These are phyloP conservation scores for Sinonovacula constricta DNA, from an alignment of 1,140 invertebrate species.

Conservation along the genomic window DNA sequence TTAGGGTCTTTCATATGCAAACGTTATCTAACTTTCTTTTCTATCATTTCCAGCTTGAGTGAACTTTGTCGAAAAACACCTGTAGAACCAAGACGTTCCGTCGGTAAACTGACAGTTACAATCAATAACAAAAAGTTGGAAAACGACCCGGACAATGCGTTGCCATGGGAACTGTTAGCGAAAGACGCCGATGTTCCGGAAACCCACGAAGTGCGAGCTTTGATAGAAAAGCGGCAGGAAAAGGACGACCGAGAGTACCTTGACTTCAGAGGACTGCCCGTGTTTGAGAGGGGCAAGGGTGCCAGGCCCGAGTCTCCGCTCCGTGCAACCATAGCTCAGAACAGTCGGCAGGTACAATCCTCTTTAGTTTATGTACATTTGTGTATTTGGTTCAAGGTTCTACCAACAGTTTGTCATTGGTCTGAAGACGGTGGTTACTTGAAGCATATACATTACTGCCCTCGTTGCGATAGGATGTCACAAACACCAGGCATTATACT, in stretches of 20 bases:
- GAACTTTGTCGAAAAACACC: conserved; percentile 24
- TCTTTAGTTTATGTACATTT: neutral
- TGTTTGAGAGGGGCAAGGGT: conserved; percentile 44
- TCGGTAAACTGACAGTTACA: conserved; percentile 29
- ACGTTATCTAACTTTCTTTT: too few species aligned
- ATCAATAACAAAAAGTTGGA: conserved; percentile 29
- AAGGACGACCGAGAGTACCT: conserved; percentile 30
- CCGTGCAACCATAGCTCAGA: neutral
- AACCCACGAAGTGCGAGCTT: conserved; percentile 18
- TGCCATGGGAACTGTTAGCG: conserved; percentile 43
- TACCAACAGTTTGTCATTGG: too few species aligned
- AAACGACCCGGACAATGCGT: conserved; percentile 43
- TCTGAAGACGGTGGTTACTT: too few species aligned
- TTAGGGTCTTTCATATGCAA: too few species aligned
- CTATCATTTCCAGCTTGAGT: conserved; percentile 13
- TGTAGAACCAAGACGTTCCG: conserved; percentile 16
- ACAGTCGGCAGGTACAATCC: neutral
- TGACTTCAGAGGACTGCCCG: conserved; percentile 24
- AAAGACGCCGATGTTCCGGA: conserved; percentile 36
- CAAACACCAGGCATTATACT: too few species aligned
- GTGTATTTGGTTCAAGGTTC: too few species aligned
- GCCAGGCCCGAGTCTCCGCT: conserved; percentile 15
- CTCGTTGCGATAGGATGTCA: too few species aligned
- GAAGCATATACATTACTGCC: too few species aligned
- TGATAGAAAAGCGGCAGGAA: conserved; percentile 26